Evolutionary conservation across 2,113 vertebrate species (phyloP), one percentile per base, ranked within the genome.

Genomic region (Barbus barbus): DNA sequence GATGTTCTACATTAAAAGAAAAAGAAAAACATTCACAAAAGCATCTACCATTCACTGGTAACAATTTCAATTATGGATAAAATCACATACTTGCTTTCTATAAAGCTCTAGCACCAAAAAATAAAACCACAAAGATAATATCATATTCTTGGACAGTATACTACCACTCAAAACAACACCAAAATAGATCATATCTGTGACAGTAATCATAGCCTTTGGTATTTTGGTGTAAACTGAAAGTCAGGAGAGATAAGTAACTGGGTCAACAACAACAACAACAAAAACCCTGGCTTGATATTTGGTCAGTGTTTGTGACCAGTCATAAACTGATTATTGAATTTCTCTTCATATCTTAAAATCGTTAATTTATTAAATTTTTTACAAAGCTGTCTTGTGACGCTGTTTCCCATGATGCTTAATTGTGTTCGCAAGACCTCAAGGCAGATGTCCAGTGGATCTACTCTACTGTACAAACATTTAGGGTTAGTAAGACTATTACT

Each of bases 1-100:
- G 88, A 99, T 99, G 88, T 96, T 98, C 98, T 99, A 69, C 67
- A 85, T 4, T 4, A 61, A 28, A 83, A 5, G n/a, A 5, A n/a
- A 24, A 71, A 4, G 20, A 51, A 31, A 69, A 77, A 1, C 24
- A 76, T 22, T 26, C 20, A 24, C 22, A 71, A 41, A 71, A 11
- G 11, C 22, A 41, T 71, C 33, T 18, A 58, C 36, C 51, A 77
- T 36, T 38, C 53, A 26, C 22, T 78, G n/a, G 31, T 36, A 12
- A 77, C 48, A 56, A 9, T 60, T 78, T 61, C 1, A 24, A 61
- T 44, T 6, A n/a, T 18, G 4, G 53, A 60, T 7, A 60, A 20
- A 53, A 13, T 75, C 1, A 78, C 20, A 60, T 16, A 56, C 18
- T 16, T n/a, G 53, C 3, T 24, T 9, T 77, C 4, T 77, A 8